A percentile compares a stretch with the other conserved stretches of the same genome.
phyloP scores from a whole-genome alignment of 2,113 vertebrate genomes.

The Aspiorhynchus laticeps region DNA sequence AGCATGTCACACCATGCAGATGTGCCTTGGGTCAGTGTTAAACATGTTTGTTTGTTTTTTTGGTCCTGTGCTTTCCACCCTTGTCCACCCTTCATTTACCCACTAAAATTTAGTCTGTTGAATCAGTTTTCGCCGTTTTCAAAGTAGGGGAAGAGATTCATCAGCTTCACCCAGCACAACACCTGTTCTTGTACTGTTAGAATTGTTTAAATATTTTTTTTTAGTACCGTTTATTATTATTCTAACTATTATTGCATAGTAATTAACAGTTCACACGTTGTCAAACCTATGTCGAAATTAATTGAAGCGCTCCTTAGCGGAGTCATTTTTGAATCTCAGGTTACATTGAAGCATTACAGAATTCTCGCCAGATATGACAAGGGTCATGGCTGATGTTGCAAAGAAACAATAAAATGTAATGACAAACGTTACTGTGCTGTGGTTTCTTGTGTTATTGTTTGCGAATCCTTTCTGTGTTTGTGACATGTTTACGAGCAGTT shows the following conservation, averaged over 20 bases:
- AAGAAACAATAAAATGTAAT: constrained; percentile 73
- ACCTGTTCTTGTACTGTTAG: constrained; percentile 49
- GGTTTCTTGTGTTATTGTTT: constrained; percentile 55
- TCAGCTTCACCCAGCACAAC: constrained; percentile 61
- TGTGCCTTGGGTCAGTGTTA: constrained; percentile 77
- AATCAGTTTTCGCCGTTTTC: constrained; percentile 11
- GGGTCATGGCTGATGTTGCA: constrained; percentile 74
- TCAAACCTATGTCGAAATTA: constrained; percentile 67
- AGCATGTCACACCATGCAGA: constrained; percentile 75
- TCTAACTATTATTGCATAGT: constrained; percentile 49
- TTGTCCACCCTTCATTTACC: neutral
- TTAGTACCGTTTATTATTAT: constrained; percentile 47
- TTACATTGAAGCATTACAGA: constrained; percentile 78
- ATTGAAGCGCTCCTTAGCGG: constrained; percentile 70
- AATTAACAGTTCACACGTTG: constrained; percentile 39
- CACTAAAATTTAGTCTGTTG: neutral
- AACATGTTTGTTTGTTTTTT: constrained; percentile 62
- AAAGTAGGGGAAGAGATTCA: constrained; percentile 59
- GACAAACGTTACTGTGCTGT: constrained; percentile 64
- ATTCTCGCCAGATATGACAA: constrained; percentile 71
- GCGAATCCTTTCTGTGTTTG: neutral
- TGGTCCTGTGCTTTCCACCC: constrained; percentile 56
- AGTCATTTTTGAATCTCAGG: constrained; percentile 79
- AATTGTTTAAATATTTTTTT: constrained; percentile 29
- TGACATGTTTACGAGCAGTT: constrained; percentile 11